phyloP scores from a whole-genome alignment of 2,797 vertebrate species.

The Brachymystax lenok region DNA sequence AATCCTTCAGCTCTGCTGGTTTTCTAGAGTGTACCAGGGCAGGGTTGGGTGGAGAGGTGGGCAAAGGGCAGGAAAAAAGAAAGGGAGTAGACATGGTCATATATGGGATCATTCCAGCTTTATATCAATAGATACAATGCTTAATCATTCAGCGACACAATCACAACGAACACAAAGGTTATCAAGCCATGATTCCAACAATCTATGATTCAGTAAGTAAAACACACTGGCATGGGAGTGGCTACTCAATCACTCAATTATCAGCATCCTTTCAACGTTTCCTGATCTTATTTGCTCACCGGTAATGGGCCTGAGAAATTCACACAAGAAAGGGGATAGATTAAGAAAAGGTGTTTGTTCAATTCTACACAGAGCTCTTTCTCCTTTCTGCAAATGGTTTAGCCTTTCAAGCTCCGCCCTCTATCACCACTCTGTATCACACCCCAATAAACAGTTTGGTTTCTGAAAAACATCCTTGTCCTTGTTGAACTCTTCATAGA shows the following conservation, averaged over 20 bases:
- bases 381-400: conserved; percentile 29
- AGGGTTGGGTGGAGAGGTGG: conserved; percentile 15
- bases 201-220: conserved; percentile 45
- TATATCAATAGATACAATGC: neutral
- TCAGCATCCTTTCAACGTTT: conserved; percentile 59
- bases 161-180: conserved; percentile 22
- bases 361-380: conserved; percentile 59
- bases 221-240: conserved; percentile 55
- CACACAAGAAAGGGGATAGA: conserved; percentile 26
- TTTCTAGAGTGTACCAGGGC: conserved; percentile 76
- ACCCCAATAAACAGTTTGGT: conserved; percentile 27
- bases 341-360: conserved; percentile 58
- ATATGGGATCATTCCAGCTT: neutral
- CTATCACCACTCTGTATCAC: conserved; percentile 3
- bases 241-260: conserved; percentile 59
- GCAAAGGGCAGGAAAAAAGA: neutral
- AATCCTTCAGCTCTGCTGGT: conserved; percentile 89
- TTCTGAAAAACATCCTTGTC: conserved; percentile 32
- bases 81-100: neutral
- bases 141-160: neutral
- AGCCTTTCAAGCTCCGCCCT: conserved; percentile 17
- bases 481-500: conserved; percentile 22
- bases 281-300: conserved; percentile 61
- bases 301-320: conserved; percentile 48
- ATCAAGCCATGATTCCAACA: conserved; percentile 33